These are phyloP conservation scores for Calephelis virginiensis DNA, from an alignment of 1,140 invertebrate species.

Conservation along the genomic window DNA sequence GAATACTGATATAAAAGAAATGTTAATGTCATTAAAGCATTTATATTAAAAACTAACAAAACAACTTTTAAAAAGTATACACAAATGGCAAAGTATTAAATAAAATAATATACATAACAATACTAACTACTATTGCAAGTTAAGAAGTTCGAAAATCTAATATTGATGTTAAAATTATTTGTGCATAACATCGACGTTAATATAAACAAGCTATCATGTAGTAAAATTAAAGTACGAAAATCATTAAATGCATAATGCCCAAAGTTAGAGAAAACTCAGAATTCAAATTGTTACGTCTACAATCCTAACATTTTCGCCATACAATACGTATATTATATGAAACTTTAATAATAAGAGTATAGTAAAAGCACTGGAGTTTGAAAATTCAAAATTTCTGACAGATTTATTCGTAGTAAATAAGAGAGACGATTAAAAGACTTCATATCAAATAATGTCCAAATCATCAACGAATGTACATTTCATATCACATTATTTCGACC, in stretches of 20 bases:
- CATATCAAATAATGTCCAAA: no score
- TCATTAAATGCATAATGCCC: constrained; percentile 9
- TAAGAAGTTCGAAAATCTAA: neutral
- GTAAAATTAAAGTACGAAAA: constrained; percentile 5
- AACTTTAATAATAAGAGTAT: no score
- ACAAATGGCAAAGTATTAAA: constrained; percentile 50
- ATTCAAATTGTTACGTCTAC: no score
- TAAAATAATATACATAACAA: constrained; percentile 4
- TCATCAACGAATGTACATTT: no score
- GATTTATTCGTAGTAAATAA: no score
- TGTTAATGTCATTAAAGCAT: constrained; percentile 69
- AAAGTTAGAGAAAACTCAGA: neutral
- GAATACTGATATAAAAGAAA: constrained; percentile 70
- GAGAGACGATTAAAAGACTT: no score
- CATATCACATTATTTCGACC: no score
- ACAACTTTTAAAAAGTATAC: constrained; percentile 60
- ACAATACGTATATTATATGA: no score
- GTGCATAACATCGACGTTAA: constrained; percentile 5
- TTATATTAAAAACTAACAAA: constrained; percentile 64
- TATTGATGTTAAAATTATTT: neutral
- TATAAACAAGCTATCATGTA: neutral
- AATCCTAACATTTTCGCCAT: no score
- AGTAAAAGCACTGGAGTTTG: no score
- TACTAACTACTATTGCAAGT: constrained; percentile 3
- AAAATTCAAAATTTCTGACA: no score